A percentile compares a stretch with the other conserved stretches of the same genome.
Evolutionary conservation across 2,888 invertebrate species (phyloP).

Genomic region (Cephus rjabovi): DNA sequence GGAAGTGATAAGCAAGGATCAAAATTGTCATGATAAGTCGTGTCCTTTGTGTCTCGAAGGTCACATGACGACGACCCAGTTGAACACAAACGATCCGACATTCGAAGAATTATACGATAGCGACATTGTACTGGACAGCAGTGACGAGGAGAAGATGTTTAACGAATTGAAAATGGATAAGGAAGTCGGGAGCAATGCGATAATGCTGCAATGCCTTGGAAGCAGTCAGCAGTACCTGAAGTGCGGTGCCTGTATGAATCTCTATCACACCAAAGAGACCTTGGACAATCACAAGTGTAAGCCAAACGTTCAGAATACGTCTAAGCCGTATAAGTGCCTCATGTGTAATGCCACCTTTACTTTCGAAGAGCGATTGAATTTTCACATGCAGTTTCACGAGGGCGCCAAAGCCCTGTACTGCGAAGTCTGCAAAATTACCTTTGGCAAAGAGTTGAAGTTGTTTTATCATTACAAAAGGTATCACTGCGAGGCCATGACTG

Average conservation of each 20-base stretch:
- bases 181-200: conserved; percentile 27
- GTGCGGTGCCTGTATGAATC: conserved; percentile 54
- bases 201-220: conserved; percentile 37
- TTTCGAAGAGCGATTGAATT: conserved; percentile 51
- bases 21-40: conserved; percentile 25
- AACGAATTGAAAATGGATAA: conserved; percentile 26
- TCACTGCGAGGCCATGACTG: conserved; percentile 41
- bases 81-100: conserved; percentile 16
- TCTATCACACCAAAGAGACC: conserved; percentile 49
- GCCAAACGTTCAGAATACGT: conserved; percentile 43
- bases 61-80: conserved; percentile 33
- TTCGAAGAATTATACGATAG: conserved; percentile 39
- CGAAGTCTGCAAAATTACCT: conserved; percentile 47
- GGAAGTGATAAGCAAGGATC: conserved; percentile 7
- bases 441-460: conserved; percentile 48
- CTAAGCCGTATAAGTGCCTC: conserved; percentile 45
- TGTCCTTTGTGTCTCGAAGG: conserved; percentile 50
- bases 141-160: conserved; percentile 46
- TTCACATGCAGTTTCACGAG: conserved; percentile 48
- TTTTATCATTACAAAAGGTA: conserved; percentile 53
- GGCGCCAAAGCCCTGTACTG: conserved; percentile 44
- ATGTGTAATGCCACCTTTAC: conserved; percentile 43
- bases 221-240: conserved; percentile 46
- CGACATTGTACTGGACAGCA: conserved; percentile 50
- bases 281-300: conserved; percentile 50